phyloP scores from a whole-genome alignment of 2,797 vertebrate species.

The Arctocebus calabarensis region DNA sequence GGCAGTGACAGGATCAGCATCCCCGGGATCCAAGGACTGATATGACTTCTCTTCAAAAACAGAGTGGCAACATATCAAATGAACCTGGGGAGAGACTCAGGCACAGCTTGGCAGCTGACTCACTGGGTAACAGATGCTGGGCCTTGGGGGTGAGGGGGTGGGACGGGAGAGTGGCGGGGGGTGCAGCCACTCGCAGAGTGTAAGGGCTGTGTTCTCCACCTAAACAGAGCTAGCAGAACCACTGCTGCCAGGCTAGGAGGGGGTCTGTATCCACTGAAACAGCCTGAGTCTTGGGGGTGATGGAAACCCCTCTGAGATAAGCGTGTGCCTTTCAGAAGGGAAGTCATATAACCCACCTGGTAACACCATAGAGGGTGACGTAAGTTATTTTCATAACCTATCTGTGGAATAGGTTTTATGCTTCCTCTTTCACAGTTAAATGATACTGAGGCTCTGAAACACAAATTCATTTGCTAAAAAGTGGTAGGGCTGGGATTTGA shows the following conservation, averaged over 20 bases:
- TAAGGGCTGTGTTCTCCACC: not conserved
- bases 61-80: slow-evolving; percentile 40
- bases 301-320: not conserved
- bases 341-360: not conserved
- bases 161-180: not conserved
- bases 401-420: not conserved
- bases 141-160: not conserved
- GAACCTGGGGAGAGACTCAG: not conserved
- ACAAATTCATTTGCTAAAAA: not conserved
- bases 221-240: not conserved
- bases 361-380: not conserved
- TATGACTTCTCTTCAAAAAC: slow-evolving; percentile 39
- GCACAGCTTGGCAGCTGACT: slow-evolving; percentile 13
- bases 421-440: not conserved
- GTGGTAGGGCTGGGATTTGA: not conserved
- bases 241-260: not conserved
- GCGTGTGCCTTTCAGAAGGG: not conserved
- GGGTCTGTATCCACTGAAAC: not conserved
- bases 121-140: not conserved
- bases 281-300: not conserved
- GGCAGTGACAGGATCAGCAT: not conserved
- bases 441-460: not conserved
- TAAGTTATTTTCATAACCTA: not conserved
- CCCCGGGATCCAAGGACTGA: not conserved
- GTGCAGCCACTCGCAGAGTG: not conserved